phyloP scores from a whole-genome alignment of 2,797 vertebrate genomes.

The Sitta carolinensis region DNA sequence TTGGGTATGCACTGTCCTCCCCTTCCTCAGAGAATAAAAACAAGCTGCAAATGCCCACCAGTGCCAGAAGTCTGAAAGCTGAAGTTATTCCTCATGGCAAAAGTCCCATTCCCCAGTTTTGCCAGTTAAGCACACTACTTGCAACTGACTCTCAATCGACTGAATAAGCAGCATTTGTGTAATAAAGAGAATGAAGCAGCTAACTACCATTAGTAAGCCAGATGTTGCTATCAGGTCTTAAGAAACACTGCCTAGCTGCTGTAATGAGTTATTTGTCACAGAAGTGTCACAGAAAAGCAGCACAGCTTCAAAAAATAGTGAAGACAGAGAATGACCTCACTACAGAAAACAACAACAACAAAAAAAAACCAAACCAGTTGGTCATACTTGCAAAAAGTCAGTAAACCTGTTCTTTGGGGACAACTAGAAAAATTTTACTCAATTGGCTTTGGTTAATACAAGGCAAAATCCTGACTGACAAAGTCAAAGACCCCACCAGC shows the following conservation, averaged over 20 bases:
- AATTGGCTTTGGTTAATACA: neutral
- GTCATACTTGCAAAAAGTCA: neutral
- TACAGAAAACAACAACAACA: neutral
- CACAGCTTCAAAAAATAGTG: neutral
- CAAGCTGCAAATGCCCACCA: conserved; percentile 43
- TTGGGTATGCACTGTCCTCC: conserved; percentile 10
- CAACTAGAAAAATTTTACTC: neutral
- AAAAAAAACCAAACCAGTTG: accelerated
- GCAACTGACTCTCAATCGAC: neutral
- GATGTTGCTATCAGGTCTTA: neutral
- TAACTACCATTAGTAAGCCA: neutral
- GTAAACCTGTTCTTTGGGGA: neutral
- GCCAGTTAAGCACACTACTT: conserved; percentile 33
- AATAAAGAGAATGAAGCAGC: neutral
- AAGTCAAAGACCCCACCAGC: neutral
- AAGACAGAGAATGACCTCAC: neutral
- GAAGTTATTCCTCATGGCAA: conserved; percentile 52
- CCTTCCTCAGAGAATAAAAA: conserved; percentile 55
- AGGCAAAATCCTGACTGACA: neutral
- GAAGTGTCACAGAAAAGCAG: neutral
- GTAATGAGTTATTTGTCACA: neutral
- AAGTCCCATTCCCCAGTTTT: conserved; percentile 33
- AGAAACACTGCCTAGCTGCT: neutral
- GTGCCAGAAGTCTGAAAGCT: conserved; percentile 57
- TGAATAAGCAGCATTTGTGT: neutral